These are phyloP conservation scores for Salarias fasciatus DNA, from an alignment of 2,797 vertebrate genomes.

Conservation along the genomic window DNA sequence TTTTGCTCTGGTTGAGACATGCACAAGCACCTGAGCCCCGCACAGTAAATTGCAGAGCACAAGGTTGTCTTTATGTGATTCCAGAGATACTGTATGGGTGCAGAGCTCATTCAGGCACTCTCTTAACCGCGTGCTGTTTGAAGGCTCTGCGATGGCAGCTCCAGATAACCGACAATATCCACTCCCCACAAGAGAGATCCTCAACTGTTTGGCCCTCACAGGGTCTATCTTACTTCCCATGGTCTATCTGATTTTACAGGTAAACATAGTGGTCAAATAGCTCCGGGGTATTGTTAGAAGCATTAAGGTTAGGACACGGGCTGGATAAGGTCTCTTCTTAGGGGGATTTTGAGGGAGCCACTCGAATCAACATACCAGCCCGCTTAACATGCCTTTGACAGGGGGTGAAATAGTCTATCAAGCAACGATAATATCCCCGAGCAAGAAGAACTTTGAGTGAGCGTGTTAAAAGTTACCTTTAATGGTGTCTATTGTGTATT, in stretches of 20 bases:
- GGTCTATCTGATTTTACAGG: conserved; percentile 77
- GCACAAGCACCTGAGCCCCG: conserved; percentile 82
- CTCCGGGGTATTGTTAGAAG: conserved; percentile 65
- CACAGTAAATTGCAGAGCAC: conserved; percentile 82
- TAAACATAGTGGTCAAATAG: conserved; percentile 78
- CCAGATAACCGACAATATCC: conserved; percentile 78
- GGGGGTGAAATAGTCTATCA: conserved; percentile 68
- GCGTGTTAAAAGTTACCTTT: conserved; percentile 66
- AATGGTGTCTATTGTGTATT: conserved; percentile 61
- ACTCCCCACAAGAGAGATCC: conserved; percentile 75
- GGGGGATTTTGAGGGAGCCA: conserved; percentile 55
- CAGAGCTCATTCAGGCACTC: conserved; percentile 75
- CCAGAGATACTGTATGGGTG: conserved; percentile 75
- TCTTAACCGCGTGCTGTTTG: conserved; percentile 67
- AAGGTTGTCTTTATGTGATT: conserved; percentile 83
- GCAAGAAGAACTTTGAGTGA: conserved; percentile 48
- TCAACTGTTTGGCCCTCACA: conserved; percentile 65
- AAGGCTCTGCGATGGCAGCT: conserved; percentile 68
- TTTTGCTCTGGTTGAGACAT: conserved; percentile 86
- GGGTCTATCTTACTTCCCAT: conserved; percentile 78
- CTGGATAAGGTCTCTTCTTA: conserved; percentile 43
- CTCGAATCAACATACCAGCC: conserved; percentile 59
- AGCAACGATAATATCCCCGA: background rate
- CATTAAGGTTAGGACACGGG: conserved; percentile 60
- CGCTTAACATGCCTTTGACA: conserved; percentile 63